Conservation (phyloP, 2,888 invertebrate genomes). For the Macrostomum cliftonense region DNA sequence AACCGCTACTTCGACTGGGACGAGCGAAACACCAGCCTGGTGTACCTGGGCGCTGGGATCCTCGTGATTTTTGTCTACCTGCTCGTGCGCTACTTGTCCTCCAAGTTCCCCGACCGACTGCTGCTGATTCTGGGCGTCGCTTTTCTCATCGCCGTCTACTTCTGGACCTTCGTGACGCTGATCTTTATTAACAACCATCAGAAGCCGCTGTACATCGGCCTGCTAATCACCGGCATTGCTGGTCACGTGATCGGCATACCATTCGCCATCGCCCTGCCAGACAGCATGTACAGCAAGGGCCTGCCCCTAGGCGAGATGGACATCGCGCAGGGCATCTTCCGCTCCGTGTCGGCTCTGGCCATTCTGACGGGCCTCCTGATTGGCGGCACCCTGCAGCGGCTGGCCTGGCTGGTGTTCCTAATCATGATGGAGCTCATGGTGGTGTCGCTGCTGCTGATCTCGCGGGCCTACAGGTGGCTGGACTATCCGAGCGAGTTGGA, state of each 20-base stretch:
- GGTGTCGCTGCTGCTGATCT: background rate
- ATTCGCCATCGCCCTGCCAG: conserved; percentile 5
- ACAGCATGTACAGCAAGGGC: conserved; percentile 7
- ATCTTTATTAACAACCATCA: conserved; percentile 2
- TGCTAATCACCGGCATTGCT: background rate
- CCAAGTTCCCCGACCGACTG: conserved; percentile 1
- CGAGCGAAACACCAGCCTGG: conserved; percentile 4
- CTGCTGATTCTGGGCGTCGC: conserved; percentile 3
- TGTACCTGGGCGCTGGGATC: conserved; percentile 5
- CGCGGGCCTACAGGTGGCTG: no score
- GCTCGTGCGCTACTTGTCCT: conserved; percentile 4
- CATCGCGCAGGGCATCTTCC: conserved; percentile 2
- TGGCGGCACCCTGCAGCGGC: conserved; percentile 2
- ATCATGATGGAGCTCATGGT: conserved; percentile 3
- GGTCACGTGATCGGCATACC: conserved; percentile 5
- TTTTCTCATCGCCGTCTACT: conserved; percentile 2
- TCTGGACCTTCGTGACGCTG: background rate
- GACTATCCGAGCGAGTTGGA: no score
- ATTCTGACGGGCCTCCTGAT: conserved; percentile 6
- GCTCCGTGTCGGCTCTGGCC: conserved; percentile 5
- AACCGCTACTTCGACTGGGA: conserved; percentile 5
- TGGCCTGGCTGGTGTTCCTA: conserved; percentile 3
- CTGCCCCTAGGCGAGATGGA: conserved; percentile 7
- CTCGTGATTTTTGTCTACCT: conserved; percentile 6
- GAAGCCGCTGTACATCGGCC: conserved; percentile 1